These are phyloP conservation scores for Dendrolimus punctatus DNA, from an alignment of 1,140 invertebrate genomes.

Conservation along the genomic window DNA sequence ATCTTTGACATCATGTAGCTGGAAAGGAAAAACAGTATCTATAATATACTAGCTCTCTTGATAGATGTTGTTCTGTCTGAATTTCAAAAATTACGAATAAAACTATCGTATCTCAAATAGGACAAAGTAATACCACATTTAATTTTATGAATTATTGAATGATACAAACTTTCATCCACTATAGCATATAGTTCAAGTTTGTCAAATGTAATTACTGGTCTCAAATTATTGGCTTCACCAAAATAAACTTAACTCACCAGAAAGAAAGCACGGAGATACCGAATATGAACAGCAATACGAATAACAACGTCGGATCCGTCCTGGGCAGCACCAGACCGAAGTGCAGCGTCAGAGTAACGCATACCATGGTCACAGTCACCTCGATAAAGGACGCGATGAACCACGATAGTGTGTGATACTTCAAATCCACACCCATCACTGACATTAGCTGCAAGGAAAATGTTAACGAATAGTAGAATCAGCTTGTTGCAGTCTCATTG, in stretches of 20 bases:
- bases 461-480: too few species aligned
- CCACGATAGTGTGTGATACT: constrained; percentile 76
- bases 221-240: too few species aligned
- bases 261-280: constrained; percentile 74
- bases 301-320: constrained; percentile 70
- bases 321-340: constrained; percentile 72
- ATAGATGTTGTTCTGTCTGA: too few species aligned
- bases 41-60: too few species aligned
- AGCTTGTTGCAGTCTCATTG: too few species aligned
- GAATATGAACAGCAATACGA: constrained; percentile 73
- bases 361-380: constrained; percentile 64
- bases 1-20: constrained; percentile 80
- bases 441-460: constrained; percentile 73
- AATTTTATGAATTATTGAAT: too few species aligned
- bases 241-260: constrained; percentile 64
- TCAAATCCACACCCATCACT: constrained; percentile 77
- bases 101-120: too few species aligned
- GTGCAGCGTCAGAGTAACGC: constrained; percentile 69
- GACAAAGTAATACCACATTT: too few species aligned
- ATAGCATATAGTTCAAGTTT: too few species aligned
- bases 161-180: too few species aligned
- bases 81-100: too few species aligned
- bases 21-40: constrained; percentile 8
- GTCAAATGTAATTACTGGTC: too few species aligned
- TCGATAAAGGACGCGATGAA: constrained; percentile 73